Evolutionary conservation across 2,888 invertebrate species (phyloP).

Genomic region (Penaeus monodon): DNA sequence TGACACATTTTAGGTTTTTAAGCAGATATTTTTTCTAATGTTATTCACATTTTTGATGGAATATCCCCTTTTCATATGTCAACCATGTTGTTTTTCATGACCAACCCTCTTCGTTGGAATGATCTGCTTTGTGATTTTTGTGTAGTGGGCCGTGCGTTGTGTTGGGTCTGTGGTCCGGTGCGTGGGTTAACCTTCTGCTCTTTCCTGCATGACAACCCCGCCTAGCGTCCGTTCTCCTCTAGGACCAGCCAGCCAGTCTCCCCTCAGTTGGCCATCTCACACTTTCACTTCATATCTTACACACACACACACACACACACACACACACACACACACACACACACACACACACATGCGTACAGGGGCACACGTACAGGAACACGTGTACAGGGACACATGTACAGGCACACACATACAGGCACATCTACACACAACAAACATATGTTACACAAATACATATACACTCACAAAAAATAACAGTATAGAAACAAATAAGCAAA

Average conservation of each 20-base stretch:
- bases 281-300: background rate
- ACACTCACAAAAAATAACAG: no score
- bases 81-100: constrained; percentile 56
- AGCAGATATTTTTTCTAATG: constrained; percentile 36
- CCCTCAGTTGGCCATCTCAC: constrained; percentile 49
- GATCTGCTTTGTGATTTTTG: constrained; percentile 58
- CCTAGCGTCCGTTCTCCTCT: constrained; percentile 56
- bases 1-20: constrained; percentile 25
- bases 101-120: constrained; percentile 57
- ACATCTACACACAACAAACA: background rate
- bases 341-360: no score
- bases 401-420: no score
- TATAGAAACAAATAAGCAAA: no score
- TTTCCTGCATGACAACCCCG: constrained; percentile 54
- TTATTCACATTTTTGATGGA: constrained; percentile 51
- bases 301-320: no score
- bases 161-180: constrained; percentile 54
- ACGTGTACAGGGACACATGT: constrained; percentile 3
- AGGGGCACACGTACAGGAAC: background rate
- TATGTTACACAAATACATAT: no score
- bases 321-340: no score
- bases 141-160: constrained; percentile 59
- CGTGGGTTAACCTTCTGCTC: constrained; percentile 42
- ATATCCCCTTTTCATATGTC: constrained; percentile 51
- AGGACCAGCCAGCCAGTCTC: constrained; percentile 58